These are phyloP conservation scores for Nezara viridula DNA, from an alignment of 2,888 invertebrate genomes.

Conservation along the genomic window DNA sequence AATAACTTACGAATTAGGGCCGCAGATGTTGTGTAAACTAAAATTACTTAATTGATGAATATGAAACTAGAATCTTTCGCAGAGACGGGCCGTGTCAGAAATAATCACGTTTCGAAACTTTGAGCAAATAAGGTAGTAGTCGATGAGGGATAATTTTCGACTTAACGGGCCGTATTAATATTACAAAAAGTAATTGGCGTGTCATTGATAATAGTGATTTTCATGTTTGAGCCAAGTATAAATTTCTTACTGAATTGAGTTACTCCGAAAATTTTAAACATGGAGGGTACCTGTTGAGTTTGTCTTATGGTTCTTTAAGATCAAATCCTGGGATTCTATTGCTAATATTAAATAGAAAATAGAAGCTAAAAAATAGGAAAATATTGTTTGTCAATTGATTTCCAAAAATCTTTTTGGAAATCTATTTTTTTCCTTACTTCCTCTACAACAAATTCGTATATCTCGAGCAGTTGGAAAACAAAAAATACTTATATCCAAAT, in stretches of 20 bases:
- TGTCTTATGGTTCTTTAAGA: too few species aligned
- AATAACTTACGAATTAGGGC: neutral
- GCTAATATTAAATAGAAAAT: too few species aligned
- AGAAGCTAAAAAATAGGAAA: too few species aligned
- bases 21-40: neutral
- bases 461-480: too few species aligned
- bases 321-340: too few species aligned
- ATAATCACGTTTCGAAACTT: neutral
- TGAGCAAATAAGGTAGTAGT: constrained; percentile 14
- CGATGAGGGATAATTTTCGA: neutral
- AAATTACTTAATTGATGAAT: constrained; percentile 34
- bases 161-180: neutral
- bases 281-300: too few species aligned
- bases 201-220: neutral
- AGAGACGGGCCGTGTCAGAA: neutral
- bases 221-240: neutral
- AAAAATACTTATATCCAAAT: too few species aligned
- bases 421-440: too few species aligned
- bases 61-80: constrained; percentile 14
- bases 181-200: neutral
- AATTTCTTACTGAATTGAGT: neutral
- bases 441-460: too few species aligned
- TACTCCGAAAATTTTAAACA: neutral
- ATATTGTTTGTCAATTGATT: too few species aligned
- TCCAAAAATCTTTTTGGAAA: too few species aligned